Evolutionary conservation across 1,140 invertebrate genomes (phyloP), one percentile per base, ranked within the genome.

Genomic region (Holotrichia oblita): DNA sequence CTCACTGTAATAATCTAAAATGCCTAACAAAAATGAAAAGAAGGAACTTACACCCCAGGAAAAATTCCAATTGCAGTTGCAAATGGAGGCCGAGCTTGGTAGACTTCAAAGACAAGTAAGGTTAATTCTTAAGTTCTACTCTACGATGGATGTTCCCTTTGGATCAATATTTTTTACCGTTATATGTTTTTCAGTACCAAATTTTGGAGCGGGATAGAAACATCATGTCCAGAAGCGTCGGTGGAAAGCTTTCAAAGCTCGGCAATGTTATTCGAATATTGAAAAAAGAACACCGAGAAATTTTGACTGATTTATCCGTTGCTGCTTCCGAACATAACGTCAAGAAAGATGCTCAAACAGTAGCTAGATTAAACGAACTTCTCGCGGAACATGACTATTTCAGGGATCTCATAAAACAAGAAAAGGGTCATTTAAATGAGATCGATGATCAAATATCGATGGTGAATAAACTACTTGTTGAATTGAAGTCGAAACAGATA

Each of bases 381-480:
- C 74, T 76, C 3, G 40, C 40, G 12, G 74, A 76, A 24, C 74
- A 76, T 14, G 40, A 42, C 6, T 40, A 76, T n/a, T 42, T 64
- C 44, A 61, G 22, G n/a, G 76, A 77, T 22, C n/a, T 64, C 6
- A 77, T 77, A 34, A 77, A 64, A 61, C 24, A 20, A n/a, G 59
- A 77, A 17, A 61, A 64, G 17, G 76, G 48, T 7, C 48, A 77
- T 64, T 10, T 77, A 8, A 20, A 40, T 10, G 76, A 77, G 22
- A 77, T 69, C 12, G 76, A 77, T 6, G 76, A 40, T 10, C 76
- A 77, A 64, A 77, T 77, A 77, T 69, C 24, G 59, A 77, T 61
- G 59, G 40, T 77, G 0, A 77, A 17, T 41, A 61, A 69, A 12
- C 14, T 24, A 22, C 27, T 77, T 1, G 20, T 40, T 8, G 27